Percentiles rank a stretch among this genome's conserved stretches.
These are phyloP conservation scores for Scolopax mira DNA, from an alignment of 2,113 vertebrate genomes.

Conservation along the genomic window DNA sequence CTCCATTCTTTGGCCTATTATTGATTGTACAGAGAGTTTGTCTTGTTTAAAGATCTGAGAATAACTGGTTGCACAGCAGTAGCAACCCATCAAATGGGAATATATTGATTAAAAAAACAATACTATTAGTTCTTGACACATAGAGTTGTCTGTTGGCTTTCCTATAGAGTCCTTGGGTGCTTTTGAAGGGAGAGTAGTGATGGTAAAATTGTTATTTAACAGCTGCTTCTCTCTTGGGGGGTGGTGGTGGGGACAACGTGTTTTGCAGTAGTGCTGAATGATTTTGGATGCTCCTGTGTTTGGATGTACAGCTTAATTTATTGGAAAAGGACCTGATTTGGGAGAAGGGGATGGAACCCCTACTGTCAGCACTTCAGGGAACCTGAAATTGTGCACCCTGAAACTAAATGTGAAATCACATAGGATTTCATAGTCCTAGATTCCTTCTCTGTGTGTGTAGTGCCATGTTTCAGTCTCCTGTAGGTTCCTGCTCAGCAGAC, in stretches of 20 bases:
- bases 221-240: background rate
- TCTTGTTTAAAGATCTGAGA: constrained; percentile 1
- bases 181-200: background rate
- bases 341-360: background rate
- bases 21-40: background rate
- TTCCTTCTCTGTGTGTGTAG: background rate
- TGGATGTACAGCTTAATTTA: background rate
- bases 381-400: background rate
- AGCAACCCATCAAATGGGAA: background rate
- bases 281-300: background rate
- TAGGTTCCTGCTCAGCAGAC: background rate
- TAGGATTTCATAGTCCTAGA: background rate
- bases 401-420: background rate
- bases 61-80: background rate
- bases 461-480: background rate
- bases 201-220: background rate
- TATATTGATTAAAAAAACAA: background rate
- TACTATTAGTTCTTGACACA: background rate
- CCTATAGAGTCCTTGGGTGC: background rate
- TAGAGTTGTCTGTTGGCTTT: background rate
- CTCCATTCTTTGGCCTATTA: background rate
- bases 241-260: too few species aligned
- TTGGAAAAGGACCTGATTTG: background rate
- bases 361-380: background rate
- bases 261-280: background rate